These are phyloP conservation scores for Choloepus hoffmanni DNA, from an alignment of 2,113 vertebrate genomes.

Conservation along the genomic window DNA sequence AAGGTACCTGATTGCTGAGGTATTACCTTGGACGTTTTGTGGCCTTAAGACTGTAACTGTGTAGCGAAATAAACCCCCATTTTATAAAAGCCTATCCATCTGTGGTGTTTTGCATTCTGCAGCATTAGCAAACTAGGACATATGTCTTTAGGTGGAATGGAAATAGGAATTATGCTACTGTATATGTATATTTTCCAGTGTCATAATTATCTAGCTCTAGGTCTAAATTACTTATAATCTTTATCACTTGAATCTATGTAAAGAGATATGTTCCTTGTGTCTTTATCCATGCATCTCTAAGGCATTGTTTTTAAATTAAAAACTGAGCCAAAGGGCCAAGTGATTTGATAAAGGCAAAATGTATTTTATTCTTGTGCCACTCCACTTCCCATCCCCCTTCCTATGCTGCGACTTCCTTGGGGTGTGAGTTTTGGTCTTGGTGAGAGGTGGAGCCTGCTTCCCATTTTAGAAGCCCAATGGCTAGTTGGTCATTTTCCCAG, in stretches of 20 bases:
- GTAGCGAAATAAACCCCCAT: too few relatives aligned
- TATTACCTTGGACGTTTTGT: too few relatives aligned
- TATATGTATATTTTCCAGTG: background rate
- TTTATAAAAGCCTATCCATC: too few relatives aligned
- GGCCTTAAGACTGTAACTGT: too few relatives aligned
- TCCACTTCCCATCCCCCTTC: background rate
- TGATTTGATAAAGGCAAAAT: background rate
- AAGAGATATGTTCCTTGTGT: background rate
- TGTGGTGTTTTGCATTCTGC: too few relatives aligned
- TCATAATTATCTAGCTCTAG: background rate
- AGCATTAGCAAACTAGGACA: too few relatives aligned
- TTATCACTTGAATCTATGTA: background rate
- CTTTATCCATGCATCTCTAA: background rate
- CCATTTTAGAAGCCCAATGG: background rate
- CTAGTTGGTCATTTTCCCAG: background rate
- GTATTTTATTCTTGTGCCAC: slow-evolving; percentile 17
- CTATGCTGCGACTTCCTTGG: background rate
- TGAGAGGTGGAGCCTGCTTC: background rate
- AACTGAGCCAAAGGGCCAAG: background rate
- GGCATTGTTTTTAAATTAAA: slow-evolving; percentile 36
- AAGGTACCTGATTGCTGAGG: too few relatives aligned
- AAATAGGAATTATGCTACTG: background rate
- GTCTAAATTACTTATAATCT: background rate
- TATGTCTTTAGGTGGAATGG: background rate
- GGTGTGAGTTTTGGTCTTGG: background rate